These are phyloP conservation scores for Etheostoma nigrum DNA, from an alignment of 2,797 vertebrate genomes.

Conservation along the genomic window DNA sequence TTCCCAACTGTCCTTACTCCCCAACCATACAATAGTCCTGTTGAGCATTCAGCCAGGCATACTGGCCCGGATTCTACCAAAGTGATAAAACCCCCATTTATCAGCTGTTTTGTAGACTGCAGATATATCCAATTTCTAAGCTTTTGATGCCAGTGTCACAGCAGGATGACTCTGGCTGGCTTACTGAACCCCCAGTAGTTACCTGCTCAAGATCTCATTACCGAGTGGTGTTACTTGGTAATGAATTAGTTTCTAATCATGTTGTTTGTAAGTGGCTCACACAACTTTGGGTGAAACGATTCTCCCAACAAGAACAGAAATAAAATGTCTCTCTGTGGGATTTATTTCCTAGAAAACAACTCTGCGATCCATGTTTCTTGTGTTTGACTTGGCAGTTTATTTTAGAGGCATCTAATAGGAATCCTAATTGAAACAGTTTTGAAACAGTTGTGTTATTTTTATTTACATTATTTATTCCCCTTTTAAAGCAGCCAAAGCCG, in stretches of 20 bases:
- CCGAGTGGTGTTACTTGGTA: slow-evolving; percentile 56
- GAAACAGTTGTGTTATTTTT: slow-evolving; percentile 64
- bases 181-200: slow-evolving; percentile 59
- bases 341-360: slow-evolving; percentile 45
- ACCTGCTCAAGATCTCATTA: slow-evolving; percentile 74
- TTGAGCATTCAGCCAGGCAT: slow-evolving; percentile 64
- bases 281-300: slow-evolving; percentile 43
- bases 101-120: slow-evolving; percentile 63
- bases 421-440: slow-evolving; percentile 57
- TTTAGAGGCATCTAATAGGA: slow-evolving; percentile 58
- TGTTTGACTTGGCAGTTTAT: slow-evolving; percentile 65
- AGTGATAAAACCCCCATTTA: slow-evolving; percentile 75
- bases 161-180: slow-evolving; percentile 54
- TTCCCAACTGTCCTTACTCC: slow-evolving; percentile 37
- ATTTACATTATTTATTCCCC: slow-evolving; percentile 50
- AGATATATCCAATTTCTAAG: slow-evolving; percentile 57
- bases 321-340: slow-evolving; percentile 43
- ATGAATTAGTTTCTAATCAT: slow-evolving; percentile 71
- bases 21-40: slow-evolving; percentile 47
- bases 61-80: slow-evolving; percentile 49
- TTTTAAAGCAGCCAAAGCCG: slow-evolving; percentile 45
- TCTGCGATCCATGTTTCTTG: slow-evolving; percentile 55
- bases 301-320: slow-evolving; percentile 42
- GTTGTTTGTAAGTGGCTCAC: slow-evolving; percentile 66
- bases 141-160: slow-evolving; percentile 67